These are phyloP conservation scores for Samia ricini DNA, from an alignment of 1,140 invertebrate species.

Conservation along the genomic window DNA sequence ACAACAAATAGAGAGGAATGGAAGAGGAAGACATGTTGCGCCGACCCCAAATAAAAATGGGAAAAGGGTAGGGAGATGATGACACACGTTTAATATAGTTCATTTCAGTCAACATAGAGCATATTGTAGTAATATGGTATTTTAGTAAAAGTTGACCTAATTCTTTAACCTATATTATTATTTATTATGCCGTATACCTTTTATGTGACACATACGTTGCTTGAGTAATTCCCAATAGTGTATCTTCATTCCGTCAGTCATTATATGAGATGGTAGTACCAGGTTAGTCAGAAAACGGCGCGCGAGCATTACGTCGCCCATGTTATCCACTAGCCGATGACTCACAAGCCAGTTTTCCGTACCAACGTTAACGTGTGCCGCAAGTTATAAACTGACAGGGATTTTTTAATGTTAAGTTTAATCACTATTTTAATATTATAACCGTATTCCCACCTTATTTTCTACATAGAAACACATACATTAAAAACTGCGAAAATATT, in stretches of 20 bases:
- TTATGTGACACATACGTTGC: neutral
- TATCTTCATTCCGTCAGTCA: neutral
- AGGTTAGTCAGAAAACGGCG: constrained; percentile 26
- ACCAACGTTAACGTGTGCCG: constrained; percentile 39
- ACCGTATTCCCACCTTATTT: no score
- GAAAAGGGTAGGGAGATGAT: no score
- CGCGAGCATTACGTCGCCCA: constrained; percentile 33
- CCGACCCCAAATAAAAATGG: no score
- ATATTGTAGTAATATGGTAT: no score
- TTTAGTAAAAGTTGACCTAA: neutral
- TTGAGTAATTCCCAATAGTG: neutral
- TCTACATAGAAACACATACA: no score
- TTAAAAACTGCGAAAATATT: no score
- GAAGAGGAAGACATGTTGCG: no score
- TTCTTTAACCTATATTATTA: neutral
- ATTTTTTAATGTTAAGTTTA: neutral
- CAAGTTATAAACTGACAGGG: constrained; percentile 2
- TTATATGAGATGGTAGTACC: constrained; percentile 1
- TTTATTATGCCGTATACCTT: neutral
- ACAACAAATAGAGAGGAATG: no score
- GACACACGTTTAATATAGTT: no score
- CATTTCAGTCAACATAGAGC: no score
- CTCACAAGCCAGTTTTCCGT: constrained; percentile 54
- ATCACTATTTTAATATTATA: no score
- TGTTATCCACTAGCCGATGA: constrained; percentile 35